Evolutionary conservation across 2,113 vertebrate genomes (phyloP), one percentile per base, ranked within the genome.

Genomic region (Sterrhoptilus dennistouni): DNA sequence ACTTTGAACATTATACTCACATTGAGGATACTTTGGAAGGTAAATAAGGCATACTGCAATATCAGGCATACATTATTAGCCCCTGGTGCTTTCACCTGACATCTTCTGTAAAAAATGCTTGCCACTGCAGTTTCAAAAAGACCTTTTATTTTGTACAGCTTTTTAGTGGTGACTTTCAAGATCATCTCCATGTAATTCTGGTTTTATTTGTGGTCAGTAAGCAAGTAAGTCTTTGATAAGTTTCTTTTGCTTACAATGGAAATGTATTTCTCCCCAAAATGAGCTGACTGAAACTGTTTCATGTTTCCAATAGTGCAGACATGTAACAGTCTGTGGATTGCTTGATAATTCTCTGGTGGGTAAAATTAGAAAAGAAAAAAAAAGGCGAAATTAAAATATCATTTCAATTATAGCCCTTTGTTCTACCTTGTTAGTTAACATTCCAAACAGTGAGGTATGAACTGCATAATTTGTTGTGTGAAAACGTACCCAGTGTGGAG

Each of bases 351-450:
- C 40, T 50, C 60, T 47, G 44, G 31, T 80, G 56, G 61, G 15
- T 74, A 64, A 80, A 72, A 66, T 44, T 21, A 50, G 16, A 33
- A 81, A 53, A n/a, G 40, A 64, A 75, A 63, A 65, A 35, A 47
- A 10, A 22, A 2, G 1, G 13, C 20, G 42, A 74, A 74, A 63
- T 93, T 66, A 44, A 91, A 77, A 59, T 57, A 81, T 76, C 25
- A 42, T 36, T 87, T 61, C 63, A 78, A 71, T 81, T 61, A 54
- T 27, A 85, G 78, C 27, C 63, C 65, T 94, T 87, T 93, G 49
- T 89, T 87, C 78, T 91, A 74, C 86, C 87, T 94, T 83, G 44
- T 80, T 75, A 72, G 82, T 96, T 93, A 94, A 89, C 81, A 87
- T 95, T 93, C 84, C 36, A 31, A 91, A 81, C 40, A 47, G 45